Evolutionary conservation across 2,888 invertebrate species (phyloP).

Genomic region (Drosophila ustulata): DNA sequence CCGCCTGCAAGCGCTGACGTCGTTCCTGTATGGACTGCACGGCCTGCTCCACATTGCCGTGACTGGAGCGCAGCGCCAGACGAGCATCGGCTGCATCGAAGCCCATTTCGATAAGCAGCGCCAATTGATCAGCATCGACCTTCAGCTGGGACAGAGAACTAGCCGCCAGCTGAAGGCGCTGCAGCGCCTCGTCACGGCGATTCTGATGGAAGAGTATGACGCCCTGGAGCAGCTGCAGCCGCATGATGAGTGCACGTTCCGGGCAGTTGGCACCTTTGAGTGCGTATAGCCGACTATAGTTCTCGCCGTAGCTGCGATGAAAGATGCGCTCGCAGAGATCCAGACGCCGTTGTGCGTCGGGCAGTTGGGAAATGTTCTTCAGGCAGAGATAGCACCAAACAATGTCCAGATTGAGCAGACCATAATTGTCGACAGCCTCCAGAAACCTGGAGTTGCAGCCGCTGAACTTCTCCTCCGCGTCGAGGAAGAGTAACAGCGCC

Average conservation of each 20-base stretch:
- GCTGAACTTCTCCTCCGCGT: conserved; percentile 91
- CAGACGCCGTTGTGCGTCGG: conserved; percentile 90
- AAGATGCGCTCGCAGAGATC: conserved; percentile 89
- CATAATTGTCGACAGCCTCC: conserved; percentile 92
- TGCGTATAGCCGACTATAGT: conserved; percentile 87
- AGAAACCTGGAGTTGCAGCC: conserved; percentile 85
- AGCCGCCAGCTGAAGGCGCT: conserved; percentile 88
- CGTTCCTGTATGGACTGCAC: conserved; percentile 88
- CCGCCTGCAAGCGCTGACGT: conserved; percentile 85
- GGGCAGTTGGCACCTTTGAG: conserved; percentile 87
- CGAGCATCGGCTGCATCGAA: conserved; percentile 89
- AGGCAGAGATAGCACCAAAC: conserved; percentile 95
- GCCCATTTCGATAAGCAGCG: conserved; percentile 87
- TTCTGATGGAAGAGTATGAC: conserved; percentile 92
- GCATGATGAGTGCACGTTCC: conserved; percentile 90
- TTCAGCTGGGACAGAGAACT: conserved; percentile 87
- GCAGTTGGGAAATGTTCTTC: conserved; percentile 88
- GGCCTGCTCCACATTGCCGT: conserved; percentile 87
- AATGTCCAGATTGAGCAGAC: conserved; percentile 92
- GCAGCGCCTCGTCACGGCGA: conserved; percentile 87
- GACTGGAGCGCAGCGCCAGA: conserved; percentile 87
- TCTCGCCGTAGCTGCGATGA: conserved; percentile 88
- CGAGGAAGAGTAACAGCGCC: conserved; percentile 90
- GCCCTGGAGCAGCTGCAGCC: conserved; percentile 92
- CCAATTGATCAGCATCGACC: conserved; percentile 86